A percentile compares a stretch with the other conserved stretches of the same genome.
Evolutionary conservation across 2,888 invertebrate genomes (phyloP).

Genomic region (Rhingia campestris): DNA sequence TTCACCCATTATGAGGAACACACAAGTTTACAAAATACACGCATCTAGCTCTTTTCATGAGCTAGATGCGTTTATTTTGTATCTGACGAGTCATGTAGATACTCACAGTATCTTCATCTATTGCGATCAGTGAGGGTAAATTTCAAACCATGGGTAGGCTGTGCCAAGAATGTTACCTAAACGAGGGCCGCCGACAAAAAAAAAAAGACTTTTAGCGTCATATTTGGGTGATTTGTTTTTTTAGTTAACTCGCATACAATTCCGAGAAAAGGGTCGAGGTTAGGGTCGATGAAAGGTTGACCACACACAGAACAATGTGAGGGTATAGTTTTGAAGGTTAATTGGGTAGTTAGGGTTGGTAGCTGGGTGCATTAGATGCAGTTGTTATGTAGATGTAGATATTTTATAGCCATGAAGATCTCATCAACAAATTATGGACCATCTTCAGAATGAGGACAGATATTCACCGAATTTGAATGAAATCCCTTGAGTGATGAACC

Average conservation of each 20-base stretch:
- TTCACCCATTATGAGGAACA: constrained; percentile 30
- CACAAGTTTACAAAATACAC: constrained; percentile 14
- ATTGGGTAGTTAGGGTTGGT: too few species aligned
- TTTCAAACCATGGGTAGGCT: not conserved
- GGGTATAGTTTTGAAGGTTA: too few species aligned
- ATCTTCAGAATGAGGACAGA: too few species aligned
- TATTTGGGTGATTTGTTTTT: not conserved
- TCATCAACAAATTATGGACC: too few species aligned
- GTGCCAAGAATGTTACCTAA: not conserved
- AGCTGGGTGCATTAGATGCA: too few species aligned
- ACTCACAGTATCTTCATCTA: too few species aligned
- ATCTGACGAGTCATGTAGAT: too few species aligned
- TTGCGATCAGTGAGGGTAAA: not conserved
- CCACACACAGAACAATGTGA: constrained; percentile 15
- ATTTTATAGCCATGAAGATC: too few species aligned
- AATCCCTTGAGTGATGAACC: too few species aligned
- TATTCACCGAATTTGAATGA: too few species aligned
- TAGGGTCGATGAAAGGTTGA: constrained; percentile 1
- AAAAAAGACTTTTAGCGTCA: constrained; percentile 11
- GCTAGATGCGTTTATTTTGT: too few species aligned
- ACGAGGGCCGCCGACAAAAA: constrained; percentile 16
- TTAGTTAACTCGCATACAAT: constrained; percentile 4
- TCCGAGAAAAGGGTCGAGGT: constrained; percentile 19
- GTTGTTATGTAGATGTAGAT: too few species aligned
- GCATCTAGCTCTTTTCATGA: not conserved